These are phyloP conservation scores for Campoletis sonorensis DNA, from an alignment of 1,140 invertebrate genomes.

Conservation along the genomic window DNA sequence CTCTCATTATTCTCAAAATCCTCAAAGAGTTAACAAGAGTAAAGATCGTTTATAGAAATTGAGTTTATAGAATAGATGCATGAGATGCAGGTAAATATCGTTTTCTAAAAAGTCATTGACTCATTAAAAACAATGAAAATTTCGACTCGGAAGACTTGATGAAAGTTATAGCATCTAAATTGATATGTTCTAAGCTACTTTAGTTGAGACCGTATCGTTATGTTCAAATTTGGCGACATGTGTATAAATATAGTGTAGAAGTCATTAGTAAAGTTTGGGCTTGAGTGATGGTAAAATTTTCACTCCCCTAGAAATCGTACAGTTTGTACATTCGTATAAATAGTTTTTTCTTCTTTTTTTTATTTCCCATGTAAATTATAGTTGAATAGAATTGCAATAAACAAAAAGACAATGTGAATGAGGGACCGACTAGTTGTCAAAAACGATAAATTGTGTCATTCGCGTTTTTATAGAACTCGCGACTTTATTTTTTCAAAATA, in stretches of 20 bases:
- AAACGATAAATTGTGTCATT: no score
- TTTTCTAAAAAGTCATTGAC: neutral
- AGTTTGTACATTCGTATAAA: slow-evolving; percentile 15
- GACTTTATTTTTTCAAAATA: no score
- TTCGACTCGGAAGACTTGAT: slow-evolving; percentile 6
- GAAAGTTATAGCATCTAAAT: neutral
- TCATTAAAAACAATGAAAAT: neutral
- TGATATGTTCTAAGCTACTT: neutral
- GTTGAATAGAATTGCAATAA: neutral
- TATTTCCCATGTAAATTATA: neutral
- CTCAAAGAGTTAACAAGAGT: neutral
- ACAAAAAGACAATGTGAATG: neutral
- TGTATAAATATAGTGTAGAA: neutral
- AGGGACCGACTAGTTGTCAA: neutral
- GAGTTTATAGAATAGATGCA: neutral
- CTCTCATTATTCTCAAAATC: neutral
- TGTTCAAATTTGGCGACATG: neutral
- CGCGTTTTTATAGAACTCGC: no score
- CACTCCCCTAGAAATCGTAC: slow-evolving; percentile 10
- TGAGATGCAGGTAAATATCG: neutral
- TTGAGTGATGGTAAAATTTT: neutral
- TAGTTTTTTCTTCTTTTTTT: neutral
- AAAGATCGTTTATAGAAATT: neutral
- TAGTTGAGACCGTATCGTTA: neutral
- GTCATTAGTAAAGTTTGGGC: neutral